phyloP scores from a whole-genome alignment of 1,140 invertebrate species.

The Pygmarrhopalites habei region DNA sequence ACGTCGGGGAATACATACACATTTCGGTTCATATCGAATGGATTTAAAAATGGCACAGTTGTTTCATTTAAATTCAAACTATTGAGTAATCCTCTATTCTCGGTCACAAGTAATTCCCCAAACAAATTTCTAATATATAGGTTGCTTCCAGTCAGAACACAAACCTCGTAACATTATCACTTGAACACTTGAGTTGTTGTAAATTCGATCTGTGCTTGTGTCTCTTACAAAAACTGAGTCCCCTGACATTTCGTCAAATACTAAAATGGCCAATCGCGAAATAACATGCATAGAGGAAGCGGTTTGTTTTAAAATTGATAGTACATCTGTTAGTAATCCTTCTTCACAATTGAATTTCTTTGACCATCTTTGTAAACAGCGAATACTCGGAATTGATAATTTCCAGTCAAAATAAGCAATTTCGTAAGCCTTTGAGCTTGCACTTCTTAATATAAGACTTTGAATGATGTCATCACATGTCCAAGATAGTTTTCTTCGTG shows the following conservation, averaged over 20 bases:
- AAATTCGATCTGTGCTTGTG: slow-evolving; percentile 10
- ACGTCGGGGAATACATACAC: slow-evolving; percentile 35
- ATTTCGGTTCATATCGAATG: slow-evolving; percentile 7
- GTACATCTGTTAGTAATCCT: slow-evolving; percentile 12
- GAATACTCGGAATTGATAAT: background rate
- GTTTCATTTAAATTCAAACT: background rate
- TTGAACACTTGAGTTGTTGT: slow-evolving; percentile 19
- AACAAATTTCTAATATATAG: slow-evolving; percentile 35
- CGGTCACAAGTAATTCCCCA: slow-evolving; percentile 14
- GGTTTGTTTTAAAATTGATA: slow-evolving; percentile 2
- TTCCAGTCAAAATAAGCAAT: background rate
- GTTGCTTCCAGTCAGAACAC: slow-evolving; percentile 32
- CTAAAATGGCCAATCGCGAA: background rate
- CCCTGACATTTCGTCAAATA: slow-evolving; percentile 22
- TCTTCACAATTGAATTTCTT: slow-evolving; percentile 4
- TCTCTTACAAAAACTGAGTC: slow-evolving; percentile 11
- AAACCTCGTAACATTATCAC: slow-evolving; percentile 33
- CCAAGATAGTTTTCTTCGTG: too few relatives aligned
- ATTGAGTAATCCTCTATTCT: background rate
- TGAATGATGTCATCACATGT: background rate
- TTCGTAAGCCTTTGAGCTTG: slow-evolving; percentile 10
- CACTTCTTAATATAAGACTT: background rate
- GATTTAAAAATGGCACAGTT: slow-evolving; percentile 7
- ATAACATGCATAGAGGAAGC: background rate
- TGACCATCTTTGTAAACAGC: slow-evolving; percentile 3